phyloP scores from a whole-genome alignment of 2,888 invertebrate genomes.

The Chaitophorus viminalis region DNA sequence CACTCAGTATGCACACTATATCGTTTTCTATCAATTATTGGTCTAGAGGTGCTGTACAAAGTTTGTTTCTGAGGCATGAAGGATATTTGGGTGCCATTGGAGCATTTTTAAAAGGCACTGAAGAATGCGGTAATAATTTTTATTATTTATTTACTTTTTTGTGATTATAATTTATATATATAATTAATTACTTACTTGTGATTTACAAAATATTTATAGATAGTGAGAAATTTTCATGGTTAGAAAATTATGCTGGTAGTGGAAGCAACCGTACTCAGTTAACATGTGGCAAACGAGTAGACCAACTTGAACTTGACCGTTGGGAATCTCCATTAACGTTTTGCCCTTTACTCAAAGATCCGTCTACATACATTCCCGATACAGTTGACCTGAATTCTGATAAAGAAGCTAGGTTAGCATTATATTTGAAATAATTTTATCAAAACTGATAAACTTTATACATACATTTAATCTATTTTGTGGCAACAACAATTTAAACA shows the following conservation, averaged over 20 bases:
- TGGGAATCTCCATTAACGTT: constrained; percentile 70
- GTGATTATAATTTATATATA: too few relatives aligned
- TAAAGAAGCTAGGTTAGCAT: constrained; percentile 77
- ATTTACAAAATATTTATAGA: constrained; percentile 66
- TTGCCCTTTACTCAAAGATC: constrained; percentile 82
- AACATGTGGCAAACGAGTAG: constrained; percentile 66
- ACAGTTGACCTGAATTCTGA: constrained; percentile 89
- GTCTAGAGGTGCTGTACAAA: constrained; percentile 75
- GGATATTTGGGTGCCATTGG: constrained; percentile 78
- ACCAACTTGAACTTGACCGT: constrained; percentile 72
- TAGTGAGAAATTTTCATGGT: constrained; percentile 73
- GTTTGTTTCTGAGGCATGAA: constrained; percentile 76
- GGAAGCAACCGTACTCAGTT: constrained; percentile 64
- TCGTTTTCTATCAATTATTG: constrained; percentile 76
- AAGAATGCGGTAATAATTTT: constrained; percentile 69
- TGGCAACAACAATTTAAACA: background rate
- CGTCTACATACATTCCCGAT: constrained; percentile 86
- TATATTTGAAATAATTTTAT: constrained; percentile 1
- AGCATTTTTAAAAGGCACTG: constrained; percentile 75
- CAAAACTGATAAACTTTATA: background rate
- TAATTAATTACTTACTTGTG: background rate
- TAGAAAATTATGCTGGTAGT: constrained; percentile 77
- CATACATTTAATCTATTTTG: background rate
- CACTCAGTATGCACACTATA: constrained; percentile 77
- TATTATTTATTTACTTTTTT: background rate